Evolutionary conservation across 1,140 invertebrate genomes (phyloP).

Genomic region (Rhopalosiphum maidis): DNA sequence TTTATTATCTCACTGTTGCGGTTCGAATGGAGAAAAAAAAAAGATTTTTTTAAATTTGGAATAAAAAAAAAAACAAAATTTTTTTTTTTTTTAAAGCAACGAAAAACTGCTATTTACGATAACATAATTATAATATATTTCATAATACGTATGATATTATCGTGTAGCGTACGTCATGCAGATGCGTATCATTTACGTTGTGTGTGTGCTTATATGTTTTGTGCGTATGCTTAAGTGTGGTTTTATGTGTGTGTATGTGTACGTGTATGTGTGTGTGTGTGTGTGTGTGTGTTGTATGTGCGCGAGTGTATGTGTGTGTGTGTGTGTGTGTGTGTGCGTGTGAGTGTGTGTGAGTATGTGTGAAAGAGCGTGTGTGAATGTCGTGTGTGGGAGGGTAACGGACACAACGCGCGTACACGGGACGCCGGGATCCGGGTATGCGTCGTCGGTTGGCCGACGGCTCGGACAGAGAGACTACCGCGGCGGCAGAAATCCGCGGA

Average conservation of each 20-base stretch:
- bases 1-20: background rate
- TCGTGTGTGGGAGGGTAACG: constrained; percentile 32
- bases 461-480: constrained; percentile 49
- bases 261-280: too few species aligned
- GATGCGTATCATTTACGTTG: background rate
- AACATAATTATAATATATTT: background rate
- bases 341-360: background rate
- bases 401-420: constrained; percentile 38
- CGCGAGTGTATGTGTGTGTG: background rate
- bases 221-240: background rate
- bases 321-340: background rate
- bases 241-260: background rate
- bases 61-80: background rate
- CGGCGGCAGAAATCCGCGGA: constrained; percentile 52
- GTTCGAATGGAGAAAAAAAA: background rate
- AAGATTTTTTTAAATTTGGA: too few species aligned
- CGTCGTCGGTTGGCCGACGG: constrained; percentile 56
- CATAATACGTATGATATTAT: background rate
- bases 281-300: background rate
- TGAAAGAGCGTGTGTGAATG: background rate
- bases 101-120: background rate
- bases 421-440: constrained; percentile 42
- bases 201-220: background rate
- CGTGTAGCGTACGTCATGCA: background rate
- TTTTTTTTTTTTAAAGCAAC: background rate